Evolutionary conservation across 2,888 invertebrate species (phyloP), one percentile per base, ranked within the genome.

Genomic region (Herminia tarsipennalis): DNA sequence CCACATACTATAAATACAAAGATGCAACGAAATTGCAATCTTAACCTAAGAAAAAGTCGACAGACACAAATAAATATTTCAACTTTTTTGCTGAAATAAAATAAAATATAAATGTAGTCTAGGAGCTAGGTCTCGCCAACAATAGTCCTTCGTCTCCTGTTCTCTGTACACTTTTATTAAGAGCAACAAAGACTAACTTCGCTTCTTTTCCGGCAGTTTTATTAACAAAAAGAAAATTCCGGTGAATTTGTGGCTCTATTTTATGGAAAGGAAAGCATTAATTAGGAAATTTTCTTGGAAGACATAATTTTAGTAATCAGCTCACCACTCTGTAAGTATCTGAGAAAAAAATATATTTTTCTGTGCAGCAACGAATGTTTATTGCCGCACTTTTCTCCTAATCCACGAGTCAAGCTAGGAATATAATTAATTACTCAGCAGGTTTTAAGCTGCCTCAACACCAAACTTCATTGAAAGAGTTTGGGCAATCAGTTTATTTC

Each of bases 141-240:
- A 36, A 29, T 48, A 34, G 24, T 40, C 45, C 10, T 12, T 12
- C 27, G 36, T 13, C 25, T 10, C 41, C 46, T 34, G 42, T 10
- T 47, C 42, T 52, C 60, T 64, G 56, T 62, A 53, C 40, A 37
- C 30, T 45, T 42, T 41, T 54, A 54, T 65, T 41, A 43, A 27
- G 28, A 34, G 20, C 28, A 53, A 53, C 60, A 56, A 64, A 56
- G 51, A 44, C 40, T 20, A 57, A 60, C 43, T 48, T 50, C 30
- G 42, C 36, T 43, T 38, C 18, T 51, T 53, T n/a, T 57, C 47
- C 43, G 27, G 14, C 34, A 42, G 36, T 53, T 58, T 53, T 53
- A 49, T 58, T 44, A 47, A 52, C 28, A 40, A 65, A 51, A 60
- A 34, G 28, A 10, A 54, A 47, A 52, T 38, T 18, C 37, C 2